These are phyloP conservation scores for Melanostigma gelatinosum DNA, from an alignment of 2,113 vertebrate genomes.

Conservation along the genomic window DNA sequence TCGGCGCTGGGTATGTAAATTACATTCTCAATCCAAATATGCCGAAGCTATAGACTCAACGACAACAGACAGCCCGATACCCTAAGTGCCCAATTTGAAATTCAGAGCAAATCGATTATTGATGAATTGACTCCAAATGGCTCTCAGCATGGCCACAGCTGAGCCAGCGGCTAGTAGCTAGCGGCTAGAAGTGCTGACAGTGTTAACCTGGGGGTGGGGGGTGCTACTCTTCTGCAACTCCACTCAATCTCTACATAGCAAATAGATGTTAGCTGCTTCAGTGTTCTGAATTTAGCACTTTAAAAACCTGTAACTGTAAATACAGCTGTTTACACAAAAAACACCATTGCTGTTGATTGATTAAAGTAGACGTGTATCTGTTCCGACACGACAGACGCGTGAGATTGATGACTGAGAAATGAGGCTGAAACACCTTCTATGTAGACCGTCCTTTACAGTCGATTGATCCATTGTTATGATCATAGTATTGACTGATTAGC, in stretches of 20 bases:
- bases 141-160: background rate
- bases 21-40: background rate
- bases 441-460: background rate
- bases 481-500: background rate
- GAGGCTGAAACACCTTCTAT: background rate
- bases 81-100: background rate
- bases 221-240: no score
- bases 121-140: background rate
- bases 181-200: no score
- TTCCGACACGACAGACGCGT: background rate
- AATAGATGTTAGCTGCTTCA: no score
- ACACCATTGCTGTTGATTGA: background rate
- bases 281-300: no score
- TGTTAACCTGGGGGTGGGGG: no score
- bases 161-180: background rate
- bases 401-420: background rate
- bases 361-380: background rate
- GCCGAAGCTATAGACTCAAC: background rate
- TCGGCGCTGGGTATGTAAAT: constrained; percentile 12
- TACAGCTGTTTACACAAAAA: no score
- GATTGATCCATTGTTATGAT: background rate
- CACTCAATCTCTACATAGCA: no score
- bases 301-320: no score
- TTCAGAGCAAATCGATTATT: background rate
- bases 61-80: background rate